phyloP scores from a whole-genome alignment of 1,140 invertebrate species.

The Spodoptera litura region DNA sequence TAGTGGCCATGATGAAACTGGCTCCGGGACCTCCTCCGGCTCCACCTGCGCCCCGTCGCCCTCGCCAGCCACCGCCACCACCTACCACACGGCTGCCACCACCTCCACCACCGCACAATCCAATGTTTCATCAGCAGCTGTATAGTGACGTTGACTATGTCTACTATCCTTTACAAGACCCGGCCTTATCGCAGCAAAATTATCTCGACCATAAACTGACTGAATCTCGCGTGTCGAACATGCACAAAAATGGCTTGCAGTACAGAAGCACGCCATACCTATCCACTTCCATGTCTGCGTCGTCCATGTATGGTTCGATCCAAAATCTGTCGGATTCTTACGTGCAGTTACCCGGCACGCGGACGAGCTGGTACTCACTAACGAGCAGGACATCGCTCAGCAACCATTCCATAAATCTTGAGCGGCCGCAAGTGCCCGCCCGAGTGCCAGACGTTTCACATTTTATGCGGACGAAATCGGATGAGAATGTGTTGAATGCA shows the following conservation, averaged over 20 bases:
- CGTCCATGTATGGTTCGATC: slow-evolving; percentile 90
- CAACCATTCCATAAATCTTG: slow-evolving; percentile 86
- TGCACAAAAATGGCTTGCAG: slow-evolving; percentile 89
- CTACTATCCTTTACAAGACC: slow-evolving; percentile 95
- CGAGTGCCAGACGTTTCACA: slow-evolving; percentile 85
- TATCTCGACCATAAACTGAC: slow-evolving; percentile 95
- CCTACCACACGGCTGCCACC: slow-evolving; percentile 87
- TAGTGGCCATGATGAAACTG: slow-evolving; percentile 88
- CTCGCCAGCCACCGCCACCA: slow-evolving; percentile 84
- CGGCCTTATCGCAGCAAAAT: slow-evolving; percentile 94
- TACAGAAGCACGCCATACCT: slow-evolving; percentile 93
- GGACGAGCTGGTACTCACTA: slow-evolving; percentile 87
- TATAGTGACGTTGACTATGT: slow-evolving; percentile 96
- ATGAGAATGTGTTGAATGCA: slow-evolving; percentile 92
- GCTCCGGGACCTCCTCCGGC: slow-evolving; percentile 86
- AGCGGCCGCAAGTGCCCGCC: slow-evolving; percentile 86
- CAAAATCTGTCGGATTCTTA: slow-evolving; percentile 91
- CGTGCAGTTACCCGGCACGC: slow-evolving; percentile 87
- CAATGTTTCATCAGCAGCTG: slow-evolving; percentile 94
- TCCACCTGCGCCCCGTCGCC: slow-evolving; percentile 85
- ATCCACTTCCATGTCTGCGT: slow-evolving; percentile 87
- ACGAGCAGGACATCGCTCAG: slow-evolving; percentile 85
- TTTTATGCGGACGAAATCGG: slow-evolving; percentile 90
- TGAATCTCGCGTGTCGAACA: slow-evolving; percentile 78
- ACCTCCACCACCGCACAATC: slow-evolving; percentile 89